Evolutionary conservation across 1,140 invertebrate genomes (phyloP).

Genomic region (Drosophila orena): DNA sequence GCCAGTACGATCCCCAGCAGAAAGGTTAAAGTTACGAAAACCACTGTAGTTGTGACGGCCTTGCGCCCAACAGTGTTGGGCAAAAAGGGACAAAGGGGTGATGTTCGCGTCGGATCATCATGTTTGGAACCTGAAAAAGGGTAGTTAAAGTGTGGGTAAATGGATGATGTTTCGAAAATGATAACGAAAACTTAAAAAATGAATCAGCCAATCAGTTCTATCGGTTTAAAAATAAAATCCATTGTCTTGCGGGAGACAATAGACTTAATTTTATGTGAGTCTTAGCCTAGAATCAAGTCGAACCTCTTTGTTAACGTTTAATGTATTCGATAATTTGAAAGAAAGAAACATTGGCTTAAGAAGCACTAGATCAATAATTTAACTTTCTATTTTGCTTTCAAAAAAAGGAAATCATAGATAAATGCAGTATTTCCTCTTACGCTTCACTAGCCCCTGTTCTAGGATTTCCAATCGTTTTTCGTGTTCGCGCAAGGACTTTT

Average conservation of each 20-base stretch:
- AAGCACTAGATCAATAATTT: no score
- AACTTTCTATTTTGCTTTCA: not conserved
- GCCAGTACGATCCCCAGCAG: conserved; percentile 57
- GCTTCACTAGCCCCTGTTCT: conserved; percentile 31
- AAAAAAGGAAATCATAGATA: not conserved
- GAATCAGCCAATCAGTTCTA: no score
- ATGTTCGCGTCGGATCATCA: conserved; percentile 34
- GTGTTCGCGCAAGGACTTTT: conserved; percentile 40
- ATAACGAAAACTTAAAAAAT: no score
- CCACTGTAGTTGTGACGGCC: conserved; percentile 60
- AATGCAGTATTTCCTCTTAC: conserved; percentile 24
- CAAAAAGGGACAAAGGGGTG: conserved; percentile 58
- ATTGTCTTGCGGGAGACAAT: no score
- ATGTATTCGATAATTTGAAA: no score
- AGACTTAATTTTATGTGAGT: no score
- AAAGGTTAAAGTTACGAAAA: conserved; percentile 55
- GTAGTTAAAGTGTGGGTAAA: not conserved
- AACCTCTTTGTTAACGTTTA: no score
- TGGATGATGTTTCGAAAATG: not conserved
- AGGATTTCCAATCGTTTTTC: conserved; percentile 60
- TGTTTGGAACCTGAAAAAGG: conserved; percentile 48
- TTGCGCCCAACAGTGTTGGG: conserved; percentile 59
- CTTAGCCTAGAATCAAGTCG: no score
- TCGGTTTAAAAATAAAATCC: no score
- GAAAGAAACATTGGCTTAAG: no score